Conservation (phyloP, 2,888 invertebrate species). For the Yponomeuta cagnagella region DNA sequence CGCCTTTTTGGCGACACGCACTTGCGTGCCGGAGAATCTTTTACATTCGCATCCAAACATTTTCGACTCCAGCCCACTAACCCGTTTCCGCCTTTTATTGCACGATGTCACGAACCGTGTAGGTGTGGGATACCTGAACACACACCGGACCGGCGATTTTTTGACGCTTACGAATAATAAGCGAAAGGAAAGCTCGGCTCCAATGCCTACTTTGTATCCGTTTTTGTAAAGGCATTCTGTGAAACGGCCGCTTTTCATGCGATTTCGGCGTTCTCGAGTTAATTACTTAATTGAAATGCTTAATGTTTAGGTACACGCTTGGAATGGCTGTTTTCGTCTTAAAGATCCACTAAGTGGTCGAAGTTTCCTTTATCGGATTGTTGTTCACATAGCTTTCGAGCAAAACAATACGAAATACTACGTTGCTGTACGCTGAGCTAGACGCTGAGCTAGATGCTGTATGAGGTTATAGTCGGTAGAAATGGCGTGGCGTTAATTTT, state of each 20-base stretch:
- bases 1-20: conserved; percentile 34
- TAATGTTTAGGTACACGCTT: conserved; percentile 14
- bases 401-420: neutral
- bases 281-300: conserved; percentile 55
- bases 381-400: neutral
- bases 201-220: conserved; percentile 20
- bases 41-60: conserved; percentile 46
- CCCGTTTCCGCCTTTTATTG: conserved; percentile 53
- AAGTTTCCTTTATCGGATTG: conserved; percentile 4
- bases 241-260: conserved; percentile 47
- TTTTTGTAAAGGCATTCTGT: conserved; percentile 36
- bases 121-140: conserved; percentile 68
- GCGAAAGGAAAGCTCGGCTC: conserved; percentile 20
- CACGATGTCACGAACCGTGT: conserved; percentile 62
- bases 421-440: no score
- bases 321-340: conserved; percentile 8
- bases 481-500: no score
- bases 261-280: conserved; percentile 44
- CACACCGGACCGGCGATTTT: conserved; percentile 55
- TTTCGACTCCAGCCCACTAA: conserved; percentile 64
- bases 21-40: conserved; percentile 55
- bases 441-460: no score
- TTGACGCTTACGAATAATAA: conserved; percentile 52
- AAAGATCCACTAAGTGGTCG: neutral
- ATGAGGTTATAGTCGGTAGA: no score